A percentile compares a stretch with the other conserved stretches of the same genome.
Conservation (phyloP, 2,888 invertebrate genomes). For the Trisateles emortualis region DNA sequence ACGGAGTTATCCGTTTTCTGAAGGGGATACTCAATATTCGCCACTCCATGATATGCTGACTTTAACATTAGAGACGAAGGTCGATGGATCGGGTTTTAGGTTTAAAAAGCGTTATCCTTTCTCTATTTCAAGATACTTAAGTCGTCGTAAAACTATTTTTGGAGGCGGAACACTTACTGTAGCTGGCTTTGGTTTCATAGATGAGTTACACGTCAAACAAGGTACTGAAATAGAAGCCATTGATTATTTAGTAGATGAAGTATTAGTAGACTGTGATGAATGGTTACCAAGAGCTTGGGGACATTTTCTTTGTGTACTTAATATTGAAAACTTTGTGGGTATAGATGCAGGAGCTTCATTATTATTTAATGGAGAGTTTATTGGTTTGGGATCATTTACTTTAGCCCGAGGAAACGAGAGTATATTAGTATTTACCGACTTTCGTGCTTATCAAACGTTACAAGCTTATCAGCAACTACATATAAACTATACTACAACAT, state of each 20-base stretch:
- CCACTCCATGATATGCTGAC: not conserved
- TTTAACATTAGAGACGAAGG: not conserved
- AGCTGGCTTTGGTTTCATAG: constrained; percentile 15
- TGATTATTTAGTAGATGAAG: not conserved
- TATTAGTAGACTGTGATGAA: constrained; percentile 13
- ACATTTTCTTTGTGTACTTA: constrained; percentile 15
- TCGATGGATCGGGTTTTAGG: not conserved
- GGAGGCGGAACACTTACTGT: constrained; percentile 3
- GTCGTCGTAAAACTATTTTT: not conserved
- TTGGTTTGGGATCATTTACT: constrained; percentile 18
- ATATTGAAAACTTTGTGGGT: constrained; percentile 17
- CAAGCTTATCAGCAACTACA: no score
- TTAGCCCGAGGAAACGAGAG: constrained; percentile 12
- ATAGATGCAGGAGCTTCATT: constrained; percentile 10
- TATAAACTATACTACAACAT: no score
- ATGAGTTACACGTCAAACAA: constrained; percentile 10
- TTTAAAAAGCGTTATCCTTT: not conserved
- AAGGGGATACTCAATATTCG: not conserved
- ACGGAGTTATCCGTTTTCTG: not conserved
- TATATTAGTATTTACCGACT: constrained; percentile 17
- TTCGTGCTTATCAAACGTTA: not conserved
- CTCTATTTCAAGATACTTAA: not conserved
- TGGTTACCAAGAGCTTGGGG: constrained; percentile 16
- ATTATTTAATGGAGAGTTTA: not conserved
- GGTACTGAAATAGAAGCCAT: constrained; percentile 10